Base-by-base conservation (phyloP, 1,140 invertebrate species). In the Mizuhopecten yessoensis region DNA sequence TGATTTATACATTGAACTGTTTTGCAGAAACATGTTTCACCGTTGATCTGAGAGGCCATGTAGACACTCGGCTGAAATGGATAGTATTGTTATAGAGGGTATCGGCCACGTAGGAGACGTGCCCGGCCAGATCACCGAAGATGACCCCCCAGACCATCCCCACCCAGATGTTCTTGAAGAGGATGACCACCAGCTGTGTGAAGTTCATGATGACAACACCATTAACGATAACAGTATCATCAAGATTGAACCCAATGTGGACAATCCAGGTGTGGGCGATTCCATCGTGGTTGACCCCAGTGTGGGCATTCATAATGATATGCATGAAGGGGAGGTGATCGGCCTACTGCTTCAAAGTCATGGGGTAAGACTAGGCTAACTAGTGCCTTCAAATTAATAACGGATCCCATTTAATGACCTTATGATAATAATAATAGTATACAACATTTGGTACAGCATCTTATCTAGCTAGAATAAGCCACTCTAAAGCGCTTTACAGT, bases 341-440 rank as follows among this genome's bases (percentile, higher is more conserved):
- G 89, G 94, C n/a, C 91, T 94, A 33, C 88, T 94, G 15, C 89
- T 94, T 33, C 94, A 94, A 34, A 92, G 91, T 11, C 91, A 87
- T 87, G 93, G 92, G 88, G 93, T 93, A 90, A 92, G 91, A 39
- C 20, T 90, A 34, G 42, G 49, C 7, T 34, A 39, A 39, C 13
- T n/a, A n/a, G n/a, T n/a, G n/a, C n/a, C n/a, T n/a, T n/a, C n/a
- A n/a, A n/a, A n/a, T n/a, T n/a, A n/a, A n/a, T n/a, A n/a, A n/a
- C n/a, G n/a, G n/a, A n/a, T n/a, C n/a, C n/a, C n/a, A n/a, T n/a
- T n/a, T n/a, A n/a, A n/a, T n/a, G n/a, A n/a, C n/a, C n/a, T n/a
- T n/a, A n/a, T n/a, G n/a, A n/a, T n/a, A n/a, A n/a, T n/a, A n/a
- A n/a, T n/a, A n/a, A n/a, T n/a, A n/a, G n/a, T n/a, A n/a, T n/a